These are phyloP conservation scores for Megaceryle maxima DNA, from an alignment of 2,113 vertebrate genomes.

Conservation along the genomic window DNA sequence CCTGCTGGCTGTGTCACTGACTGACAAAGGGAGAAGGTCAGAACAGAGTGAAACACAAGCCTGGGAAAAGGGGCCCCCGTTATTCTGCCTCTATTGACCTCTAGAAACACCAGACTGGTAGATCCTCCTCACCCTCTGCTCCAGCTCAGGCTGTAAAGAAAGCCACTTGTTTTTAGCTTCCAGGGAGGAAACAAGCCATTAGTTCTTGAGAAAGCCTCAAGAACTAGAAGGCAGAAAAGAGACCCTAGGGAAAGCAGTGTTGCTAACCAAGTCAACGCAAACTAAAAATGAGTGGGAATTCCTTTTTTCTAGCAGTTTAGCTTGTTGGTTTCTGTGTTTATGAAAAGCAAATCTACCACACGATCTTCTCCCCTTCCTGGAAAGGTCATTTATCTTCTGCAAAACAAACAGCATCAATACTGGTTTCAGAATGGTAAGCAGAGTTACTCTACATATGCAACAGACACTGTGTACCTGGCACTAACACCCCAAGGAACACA, in stretches of 20 bases:
- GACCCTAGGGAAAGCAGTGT: not conserved
- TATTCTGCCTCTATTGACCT: not conserved
- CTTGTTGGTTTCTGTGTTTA: not conserved
- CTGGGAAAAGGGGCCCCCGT: not conserved
- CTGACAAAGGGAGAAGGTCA: not conserved
- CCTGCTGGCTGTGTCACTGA: not conserved
- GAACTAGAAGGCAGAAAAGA: not conserved
- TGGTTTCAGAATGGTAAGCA: not conserved
- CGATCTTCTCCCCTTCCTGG: not conserved
- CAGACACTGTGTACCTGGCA: not conserved
- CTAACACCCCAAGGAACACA: not conserved
- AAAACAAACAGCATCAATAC: not conserved
- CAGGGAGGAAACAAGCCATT: not conserved
- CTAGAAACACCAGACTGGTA: not conserved
- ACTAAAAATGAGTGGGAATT: not conserved
- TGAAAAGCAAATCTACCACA: not conserved
- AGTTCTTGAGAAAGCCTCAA: constrained; percentile 11
- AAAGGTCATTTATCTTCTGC: not conserved
- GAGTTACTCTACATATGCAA: not conserved
- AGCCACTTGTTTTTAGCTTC: not conserved
- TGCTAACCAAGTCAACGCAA: not conserved
- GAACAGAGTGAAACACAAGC: not conserved
- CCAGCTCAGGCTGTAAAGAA: constrained; percentile 4
- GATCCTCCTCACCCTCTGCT: not conserved
- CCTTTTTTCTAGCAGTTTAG: not conserved